These are phyloP conservation scores for Lophotis ruficrista DNA, from an alignment of 2,113 vertebrate species.

Conservation along the genomic window DNA sequence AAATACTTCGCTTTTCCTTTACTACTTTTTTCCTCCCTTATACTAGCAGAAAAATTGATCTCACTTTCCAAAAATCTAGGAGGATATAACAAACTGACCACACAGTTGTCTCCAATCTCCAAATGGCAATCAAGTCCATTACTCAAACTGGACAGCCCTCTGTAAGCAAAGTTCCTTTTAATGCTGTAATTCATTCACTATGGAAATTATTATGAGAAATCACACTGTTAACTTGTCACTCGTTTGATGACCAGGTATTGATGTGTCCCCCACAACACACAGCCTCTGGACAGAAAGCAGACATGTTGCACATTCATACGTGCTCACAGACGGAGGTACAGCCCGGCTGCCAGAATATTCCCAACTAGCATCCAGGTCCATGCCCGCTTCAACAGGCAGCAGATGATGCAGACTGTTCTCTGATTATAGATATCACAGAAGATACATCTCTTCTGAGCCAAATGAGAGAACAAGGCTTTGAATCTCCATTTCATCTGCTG, in stretches of 20 bases:
- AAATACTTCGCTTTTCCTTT: conserved; percentile 6
- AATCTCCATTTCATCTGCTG: neutral
- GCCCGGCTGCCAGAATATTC: neutral
- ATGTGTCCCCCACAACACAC: neutral
- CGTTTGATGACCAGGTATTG: neutral
- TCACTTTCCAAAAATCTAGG: conserved; percentile 25
- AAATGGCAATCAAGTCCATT: neutral
- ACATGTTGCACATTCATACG: neutral
- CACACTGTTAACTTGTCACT: neutral
- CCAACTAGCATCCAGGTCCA: neutral
- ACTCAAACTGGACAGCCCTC: neutral
- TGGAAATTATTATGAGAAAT: neutral
- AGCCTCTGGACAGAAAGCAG: neutral
- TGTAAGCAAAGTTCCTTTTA: neutral
- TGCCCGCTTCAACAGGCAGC: neutral
- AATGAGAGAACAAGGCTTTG: neutral
- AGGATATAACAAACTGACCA: neutral
- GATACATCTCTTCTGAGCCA: neutral
- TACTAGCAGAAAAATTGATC: conserved; percentile 38
- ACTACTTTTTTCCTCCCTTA: neutral
- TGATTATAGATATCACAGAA: neutral
- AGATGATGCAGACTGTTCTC: neutral
- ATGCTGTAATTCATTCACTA: neutral
- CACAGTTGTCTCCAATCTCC: neutral
- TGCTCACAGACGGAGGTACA: neutral